Conservation (phyloP, 64 coral and sea anemone genomes). For the Dendronephthya gigantea region DNA sequence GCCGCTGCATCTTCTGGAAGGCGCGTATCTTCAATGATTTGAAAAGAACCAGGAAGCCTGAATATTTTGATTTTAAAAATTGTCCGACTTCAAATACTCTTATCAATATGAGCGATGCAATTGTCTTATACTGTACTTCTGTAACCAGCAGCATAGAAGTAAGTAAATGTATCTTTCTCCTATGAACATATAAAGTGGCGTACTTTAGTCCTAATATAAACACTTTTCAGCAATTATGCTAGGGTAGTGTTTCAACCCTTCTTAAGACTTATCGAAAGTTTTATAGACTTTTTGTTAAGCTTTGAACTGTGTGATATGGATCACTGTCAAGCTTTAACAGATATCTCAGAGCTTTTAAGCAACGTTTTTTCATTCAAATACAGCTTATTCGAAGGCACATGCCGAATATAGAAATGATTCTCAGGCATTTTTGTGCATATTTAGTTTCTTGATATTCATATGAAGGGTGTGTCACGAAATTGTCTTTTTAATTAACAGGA, state of each 20-base stretch:
- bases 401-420: no score
- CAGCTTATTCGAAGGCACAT: no score
- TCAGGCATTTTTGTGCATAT: not conserved
- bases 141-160: slow-evolving; percentile 56
- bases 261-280: no score
- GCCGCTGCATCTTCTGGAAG: no score
- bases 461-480: not conserved
- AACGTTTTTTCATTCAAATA: no score
- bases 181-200: not conserved
- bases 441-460: not conserved
- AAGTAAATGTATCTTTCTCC: not conserved
- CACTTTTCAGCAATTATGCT: no score
- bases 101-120: slow-evolving; percentile 29
- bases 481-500: not conserved
- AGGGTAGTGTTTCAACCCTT: no score
- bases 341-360: no score
- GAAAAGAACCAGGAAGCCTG: not conserved
- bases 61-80: not conserved
- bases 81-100: not conserved
- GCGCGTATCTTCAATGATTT: not conserved
- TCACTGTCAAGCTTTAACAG: no score
- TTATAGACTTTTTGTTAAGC: no score
- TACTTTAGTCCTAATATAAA: not conserved
- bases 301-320: no score
- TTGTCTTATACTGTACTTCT: slow-evolving; percentile 39